These are phyloP conservation scores for Drosophila arawakana DNA, from an alignment of 1,140 invertebrate genomes.

Conservation along the genomic window DNA sequence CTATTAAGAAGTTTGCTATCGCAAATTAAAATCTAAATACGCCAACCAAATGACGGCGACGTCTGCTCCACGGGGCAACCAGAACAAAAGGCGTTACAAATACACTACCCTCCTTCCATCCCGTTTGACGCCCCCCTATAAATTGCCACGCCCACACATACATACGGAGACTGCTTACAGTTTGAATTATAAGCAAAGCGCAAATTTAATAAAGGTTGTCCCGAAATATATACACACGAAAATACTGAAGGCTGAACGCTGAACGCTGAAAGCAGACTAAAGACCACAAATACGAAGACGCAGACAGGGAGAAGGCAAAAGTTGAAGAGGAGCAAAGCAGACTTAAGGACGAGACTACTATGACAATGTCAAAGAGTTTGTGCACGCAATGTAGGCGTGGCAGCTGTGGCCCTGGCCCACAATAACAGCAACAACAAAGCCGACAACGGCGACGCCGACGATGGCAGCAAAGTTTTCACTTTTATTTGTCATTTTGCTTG, in stretches of 20 bases:
- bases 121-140: not conserved
- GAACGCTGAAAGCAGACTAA: constrained; percentile 17
- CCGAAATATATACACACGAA: constrained; percentile 50
- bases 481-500: constrained; percentile 49
- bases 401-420: constrained; percentile 52
- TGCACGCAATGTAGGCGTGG: constrained; percentile 78
- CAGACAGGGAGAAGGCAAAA: no score
- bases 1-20: constrained; percentile 82
- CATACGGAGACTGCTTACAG: constrained; percentile 59
- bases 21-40: constrained; percentile 83
- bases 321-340: constrained; percentile 2
- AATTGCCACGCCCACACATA: constrained; percentile 13
- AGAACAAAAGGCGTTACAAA: constrained; percentile 48
- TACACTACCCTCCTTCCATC: not conserved
- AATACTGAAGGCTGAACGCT: constrained; percentile 10
- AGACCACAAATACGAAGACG: constrained; percentile 21
- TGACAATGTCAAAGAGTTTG: constrained; percentile 81
- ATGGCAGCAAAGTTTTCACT: constrained; percentile 68
- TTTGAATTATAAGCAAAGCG: constrained; percentile 79
- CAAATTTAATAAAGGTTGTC: constrained; percentile 77
- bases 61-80: constrained; percentile 56
- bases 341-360: constrained; percentile 41
- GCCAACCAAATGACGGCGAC: constrained; percentile 76
- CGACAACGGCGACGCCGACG: not conserved
- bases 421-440: constrained; percentile 26